These are phyloP conservation scores for Polymixis lichenea DNA, from an alignment of 2,888 invertebrate species.

Conservation along the genomic window DNA sequence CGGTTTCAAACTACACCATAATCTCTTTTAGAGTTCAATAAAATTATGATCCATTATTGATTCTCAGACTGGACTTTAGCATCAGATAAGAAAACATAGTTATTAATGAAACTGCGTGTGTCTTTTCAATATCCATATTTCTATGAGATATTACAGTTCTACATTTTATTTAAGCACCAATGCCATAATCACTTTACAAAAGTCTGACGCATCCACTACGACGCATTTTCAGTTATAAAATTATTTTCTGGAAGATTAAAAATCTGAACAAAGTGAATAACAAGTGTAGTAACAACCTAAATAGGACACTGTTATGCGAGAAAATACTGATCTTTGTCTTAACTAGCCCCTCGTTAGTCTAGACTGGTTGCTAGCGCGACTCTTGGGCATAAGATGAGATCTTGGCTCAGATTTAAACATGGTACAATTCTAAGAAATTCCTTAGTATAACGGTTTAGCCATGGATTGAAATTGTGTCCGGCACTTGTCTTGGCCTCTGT, in stretches of 20 bases:
- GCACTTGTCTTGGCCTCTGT: not conserved
- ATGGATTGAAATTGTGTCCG: conserved; percentile 8
- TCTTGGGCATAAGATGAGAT: conserved; percentile 34
- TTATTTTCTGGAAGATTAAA: not conserved
- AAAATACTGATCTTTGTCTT: conserved; percentile 47
- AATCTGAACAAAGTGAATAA: conserved; percentile 19
- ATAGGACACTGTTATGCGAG: conserved; percentile 4
- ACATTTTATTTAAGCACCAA: conserved; percentile 5
- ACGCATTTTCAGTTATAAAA: not conserved
- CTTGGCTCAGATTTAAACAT: conserved; percentile 30
- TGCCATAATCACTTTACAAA: conserved; percentile 6
- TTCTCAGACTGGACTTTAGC: conserved; percentile 25
- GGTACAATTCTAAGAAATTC: conserved; percentile 40
- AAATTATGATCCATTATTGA: conserved; percentile 15
- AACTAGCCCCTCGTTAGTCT: conserved; percentile 45
- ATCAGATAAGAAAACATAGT: conserved; percentile 28
- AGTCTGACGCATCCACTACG: not conserved
- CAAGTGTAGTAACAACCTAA: not conserved
- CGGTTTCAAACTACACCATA: conserved; percentile 22
- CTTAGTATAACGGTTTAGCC: conserved; percentile 33
- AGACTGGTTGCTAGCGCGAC: conserved; percentile 32
- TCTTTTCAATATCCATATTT: not conserved
- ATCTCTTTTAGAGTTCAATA: conserved; percentile 38
- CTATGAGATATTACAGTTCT: not conserved
- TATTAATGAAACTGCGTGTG: not conserved